Evolutionary conservation across 2,888 invertebrate species (phyloP).

Genomic region (Polia nebulosa): DNA sequence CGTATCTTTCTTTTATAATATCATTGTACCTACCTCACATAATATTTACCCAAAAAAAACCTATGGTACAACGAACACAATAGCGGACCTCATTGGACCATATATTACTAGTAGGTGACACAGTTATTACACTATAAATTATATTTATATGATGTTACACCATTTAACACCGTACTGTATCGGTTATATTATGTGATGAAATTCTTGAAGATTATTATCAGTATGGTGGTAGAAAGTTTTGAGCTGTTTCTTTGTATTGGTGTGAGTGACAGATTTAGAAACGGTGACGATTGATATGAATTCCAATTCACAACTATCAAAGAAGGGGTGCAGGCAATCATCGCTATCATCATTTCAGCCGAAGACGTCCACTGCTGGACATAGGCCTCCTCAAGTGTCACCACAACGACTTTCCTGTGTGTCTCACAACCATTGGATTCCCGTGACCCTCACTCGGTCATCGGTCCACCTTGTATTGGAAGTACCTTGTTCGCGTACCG

Average conservation of each 20-base stretch:
- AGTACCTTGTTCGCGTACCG: no score
- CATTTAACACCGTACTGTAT: slow-evolving; percentile 61
- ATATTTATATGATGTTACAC: slow-evolving; percentile 65
- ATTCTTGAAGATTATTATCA: slow-evolving; percentile 46
- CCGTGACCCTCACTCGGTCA: no score
- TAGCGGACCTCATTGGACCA: slow-evolving; percentile 44
- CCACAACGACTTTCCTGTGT: no score
- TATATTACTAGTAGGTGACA: slow-evolving; percentile 58
- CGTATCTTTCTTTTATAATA: no score
- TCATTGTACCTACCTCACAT: no score
- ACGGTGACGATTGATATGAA: background rate
- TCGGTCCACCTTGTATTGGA: no score
- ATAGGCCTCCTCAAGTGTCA: no score
- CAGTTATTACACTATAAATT: slow-evolving; percentile 65
- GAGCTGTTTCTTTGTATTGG: background rate
- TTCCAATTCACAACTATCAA: no score
- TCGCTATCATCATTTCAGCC: no score
- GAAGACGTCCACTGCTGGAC: no score
- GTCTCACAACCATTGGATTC: no score
- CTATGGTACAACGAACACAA: slow-evolving; percentile 39
- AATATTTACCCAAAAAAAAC: slow-evolving; percentile 49
- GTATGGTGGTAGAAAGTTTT: slow-evolving; percentile 3
- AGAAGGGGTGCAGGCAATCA: no score
- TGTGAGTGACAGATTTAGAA: background rate
- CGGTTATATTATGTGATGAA: slow-evolving; percentile 47